Percentiles rank a stretch among this genome's conserved stretches.
Conservation (phyloP, 2,797 vertebrate genomes). For the Ambastaia sidthimunki region DNA sequence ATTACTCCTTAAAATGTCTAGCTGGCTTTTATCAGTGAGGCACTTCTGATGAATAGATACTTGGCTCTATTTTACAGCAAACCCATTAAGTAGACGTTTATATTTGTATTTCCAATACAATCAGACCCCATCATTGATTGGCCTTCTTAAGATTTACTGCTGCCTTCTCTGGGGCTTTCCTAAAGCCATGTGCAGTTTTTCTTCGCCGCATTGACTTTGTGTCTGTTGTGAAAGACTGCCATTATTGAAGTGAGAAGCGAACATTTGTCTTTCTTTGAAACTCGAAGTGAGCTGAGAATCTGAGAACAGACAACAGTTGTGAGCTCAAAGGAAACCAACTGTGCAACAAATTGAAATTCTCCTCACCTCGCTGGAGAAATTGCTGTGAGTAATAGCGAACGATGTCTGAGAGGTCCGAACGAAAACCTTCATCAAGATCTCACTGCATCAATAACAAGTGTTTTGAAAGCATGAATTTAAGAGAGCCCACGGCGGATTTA, state of each 20-base stretch:
- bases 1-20: not conserved
- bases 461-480: constrained; percentile 34
- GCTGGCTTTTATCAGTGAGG: not conserved
- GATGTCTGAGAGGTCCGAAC: constrained; percentile 33
- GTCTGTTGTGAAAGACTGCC: constrained; percentile 55
- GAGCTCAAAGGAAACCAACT: constrained; percentile 49
- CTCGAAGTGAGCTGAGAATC: constrained; percentile 70
- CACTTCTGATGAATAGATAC: constrained; percentile 15
- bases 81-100: constrained; percentile 45
- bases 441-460: constrained; percentile 36
- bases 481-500: not conserved
- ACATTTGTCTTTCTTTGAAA: constrained; percentile 70
- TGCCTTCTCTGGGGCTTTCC: constrained; percentile 34
- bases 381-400: constrained; percentile 40
- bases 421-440: constrained; percentile 44
- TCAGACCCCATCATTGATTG: constrained; percentile 41
- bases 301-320: constrained; percentile 63
- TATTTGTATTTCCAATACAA: constrained; percentile 33
- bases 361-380: constrained; percentile 42
- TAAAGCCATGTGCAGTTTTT: constrained; percentile 33
- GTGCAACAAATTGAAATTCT: constrained; percentile 59
- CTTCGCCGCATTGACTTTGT: constrained; percentile 61
- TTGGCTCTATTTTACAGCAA: constrained; percentile 44
- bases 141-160: constrained; percentile 34
- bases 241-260: constrained; percentile 58